Conservation (phyloP, 2,797 vertebrate genomes). For the Pseudochromis fuscus region DNA sequence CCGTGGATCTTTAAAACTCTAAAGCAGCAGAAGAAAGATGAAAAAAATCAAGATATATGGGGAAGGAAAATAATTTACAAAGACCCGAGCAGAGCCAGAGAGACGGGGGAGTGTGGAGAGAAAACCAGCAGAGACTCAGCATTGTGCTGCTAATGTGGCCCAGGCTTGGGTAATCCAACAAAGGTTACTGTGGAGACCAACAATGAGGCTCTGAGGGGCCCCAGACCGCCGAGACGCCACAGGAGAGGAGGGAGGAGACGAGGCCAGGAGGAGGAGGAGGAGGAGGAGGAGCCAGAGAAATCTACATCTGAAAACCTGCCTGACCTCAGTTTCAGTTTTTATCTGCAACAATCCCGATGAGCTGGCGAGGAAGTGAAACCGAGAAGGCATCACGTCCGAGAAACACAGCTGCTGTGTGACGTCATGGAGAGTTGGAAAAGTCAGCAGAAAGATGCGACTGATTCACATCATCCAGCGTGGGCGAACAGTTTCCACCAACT, state of each 20-base stretch:
- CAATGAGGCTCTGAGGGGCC: slow-evolving; percentile 80
- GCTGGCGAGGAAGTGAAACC: not conserved
- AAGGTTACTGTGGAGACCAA: slow-evolving; percentile 87
- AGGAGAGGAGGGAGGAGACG: slow-evolving; percentile 41
- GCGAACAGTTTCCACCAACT: too few species aligned
- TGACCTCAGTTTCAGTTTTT: slow-evolving; percentile 38
- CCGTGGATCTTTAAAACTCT: too few species aligned
- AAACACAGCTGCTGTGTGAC: not conserved
- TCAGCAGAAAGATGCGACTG: too few species aligned
- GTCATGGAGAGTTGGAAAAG: too few species aligned
- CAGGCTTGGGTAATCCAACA: slow-evolving; percentile 79
- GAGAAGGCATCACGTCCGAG: slow-evolving; percentile 20
- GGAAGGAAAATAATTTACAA: not conserved
- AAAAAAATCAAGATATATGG: not conserved
- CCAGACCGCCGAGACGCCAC: slow-evolving; percentile 61
- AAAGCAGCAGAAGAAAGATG: not conserved
- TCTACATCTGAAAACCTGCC: slow-evolving; percentile 52
- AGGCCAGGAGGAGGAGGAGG: slow-evolving; percentile 11
- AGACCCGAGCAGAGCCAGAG: slow-evolving; percentile 2
- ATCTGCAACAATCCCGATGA: not conserved
- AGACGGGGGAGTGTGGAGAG: slow-evolving; percentile 34
- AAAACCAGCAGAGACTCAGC: slow-evolving; percentile 52
- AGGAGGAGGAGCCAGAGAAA: slow-evolving; percentile 29
- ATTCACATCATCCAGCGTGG: too few species aligned
- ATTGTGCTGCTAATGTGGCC: slow-evolving; percentile 86